These are phyloP conservation scores for Scaptomyza caliginosa DNA, from an alignment of 2,888 invertebrate species.

Conservation along the genomic window DNA sequence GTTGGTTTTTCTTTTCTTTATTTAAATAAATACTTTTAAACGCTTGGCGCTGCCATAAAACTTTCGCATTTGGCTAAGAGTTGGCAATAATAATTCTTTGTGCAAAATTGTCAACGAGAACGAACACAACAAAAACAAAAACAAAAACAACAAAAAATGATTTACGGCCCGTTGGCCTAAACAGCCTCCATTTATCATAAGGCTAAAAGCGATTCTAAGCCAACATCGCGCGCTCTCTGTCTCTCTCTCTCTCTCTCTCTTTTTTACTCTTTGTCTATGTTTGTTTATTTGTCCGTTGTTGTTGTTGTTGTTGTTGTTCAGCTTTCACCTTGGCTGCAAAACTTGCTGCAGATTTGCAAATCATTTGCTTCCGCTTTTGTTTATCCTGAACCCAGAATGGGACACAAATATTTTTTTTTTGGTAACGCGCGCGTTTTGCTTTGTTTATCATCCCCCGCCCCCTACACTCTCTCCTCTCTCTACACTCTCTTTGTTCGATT, in stretches of 20 bases:
- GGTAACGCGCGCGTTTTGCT: constrained; percentile 38
- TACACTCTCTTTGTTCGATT: background rate
- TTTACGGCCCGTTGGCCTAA: constrained; percentile 54
- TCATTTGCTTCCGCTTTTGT: constrained; percentile 54
- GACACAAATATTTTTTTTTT: background rate
- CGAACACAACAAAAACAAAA: background rate
- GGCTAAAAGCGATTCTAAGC: constrained; percentile 46
- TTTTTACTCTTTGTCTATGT: background rate
- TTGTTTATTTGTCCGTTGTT: background rate
- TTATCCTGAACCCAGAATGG: constrained; percentile 36
- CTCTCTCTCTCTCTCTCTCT: background rate
- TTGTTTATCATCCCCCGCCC: constrained; percentile 38
- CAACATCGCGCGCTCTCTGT: constrained; percentile 13
- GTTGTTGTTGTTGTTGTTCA: constrained; percentile 10
- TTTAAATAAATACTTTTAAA: too few relatives aligned
- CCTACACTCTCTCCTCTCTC: too few relatives aligned
- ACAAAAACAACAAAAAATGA: constrained; percentile 30
- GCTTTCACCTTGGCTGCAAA: constrained; percentile 56
- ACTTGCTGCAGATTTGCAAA: constrained; percentile 55
- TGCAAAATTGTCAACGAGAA: constrained; percentile 20
- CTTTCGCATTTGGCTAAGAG: background rate
- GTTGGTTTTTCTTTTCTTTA: too few relatives aligned
- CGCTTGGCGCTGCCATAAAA: too few relatives aligned
- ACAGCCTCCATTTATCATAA: constrained; percentile 67
- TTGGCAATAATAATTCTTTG: background rate